Evolutionary conservation across 2,113 vertebrate species (phyloP), one percentile per base, ranked within the genome.

Genomic region (Prunella himalayana): DNA sequence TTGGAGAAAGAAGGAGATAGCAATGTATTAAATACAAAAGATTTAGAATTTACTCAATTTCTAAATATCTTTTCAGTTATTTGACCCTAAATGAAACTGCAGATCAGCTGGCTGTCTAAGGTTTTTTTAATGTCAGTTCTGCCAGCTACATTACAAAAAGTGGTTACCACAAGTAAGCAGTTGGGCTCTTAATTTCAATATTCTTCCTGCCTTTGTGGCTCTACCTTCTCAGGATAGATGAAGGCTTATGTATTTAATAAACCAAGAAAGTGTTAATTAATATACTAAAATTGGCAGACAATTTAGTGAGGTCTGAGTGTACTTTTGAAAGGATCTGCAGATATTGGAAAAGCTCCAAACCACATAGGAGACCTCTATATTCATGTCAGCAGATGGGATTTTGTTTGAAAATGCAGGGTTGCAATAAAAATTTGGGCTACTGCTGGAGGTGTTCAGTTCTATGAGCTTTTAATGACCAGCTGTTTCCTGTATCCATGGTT

Each of bases 391-490:
- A 96, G 84, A 90, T 93, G 66, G 88, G 68, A 83, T 73, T 94
- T 42, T 77, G 49, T 83, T 88, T 82, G 45, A 95, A 95, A 95
- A 83, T 86, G 83, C 79, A 80, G 51, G 15, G 31, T 86, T 93
- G 93, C 75, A 82, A 82, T 93, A 95, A 92, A 97, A 93, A 87
- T 79, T 82, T 85, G 49, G 70, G 45, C 54, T 76, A 59, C 63
- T 88, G 30, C n/a, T 93, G 61, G 22, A 84, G 61, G 35, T 90
- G 41, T 35, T 94, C 6, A 0, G 13, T 80, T 94, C 82, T 31
- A 79, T 37, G 56, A 72, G 85, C 18, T 85, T 78, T 71, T 69
- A 79, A 82, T 90, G 85, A 94, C 53, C 88, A 96, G 66, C 60
- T 95, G 82, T 94, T 95, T 95, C 71, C 37, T 69, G 59, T 90